Base-by-base conservation (phyloP, 2,113 vertebrate species). In the Silurus asotus region DNA sequence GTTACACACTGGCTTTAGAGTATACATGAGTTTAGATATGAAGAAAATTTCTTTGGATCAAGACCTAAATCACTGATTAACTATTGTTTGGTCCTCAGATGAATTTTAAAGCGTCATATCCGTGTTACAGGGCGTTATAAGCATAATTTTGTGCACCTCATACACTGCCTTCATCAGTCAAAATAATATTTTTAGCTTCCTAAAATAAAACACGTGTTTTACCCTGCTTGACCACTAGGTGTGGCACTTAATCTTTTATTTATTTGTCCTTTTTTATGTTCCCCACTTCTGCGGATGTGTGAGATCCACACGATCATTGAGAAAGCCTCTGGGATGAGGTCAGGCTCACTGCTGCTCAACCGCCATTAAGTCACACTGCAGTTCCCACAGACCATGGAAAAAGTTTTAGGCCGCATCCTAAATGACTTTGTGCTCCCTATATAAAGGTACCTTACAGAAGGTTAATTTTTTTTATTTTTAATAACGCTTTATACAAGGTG, bases 181-280 rank as follows among this genome's bases (percentile, higher is more conserved):
- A 1, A 15, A n/a, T 37, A 37, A 14, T 28, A 3, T 45, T 11
- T 45, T 51, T 23, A 61, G 53, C 56, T 17, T 49, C 9, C 11
- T 59, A 20, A 77, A 85, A 84, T 70, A 6, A 70, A 86, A 85
- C 28, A 83, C 81, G 88, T 93, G 94, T 89, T 90, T 86, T 95
- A 94, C 94, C 92, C 75, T 82, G 87, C 91, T 91, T 91, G 86
- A 91, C 95, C 95, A 96, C 94, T 95, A 96, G 95, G 94, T 96
- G 95, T 96, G 94, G 95, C 95, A 95, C 94, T 95, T 94, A 94
- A 94, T 95, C 95, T 94, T 92, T 94, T 92, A 94, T 94, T 94
- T 93, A 90, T 93, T 92, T 87, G 89, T 91, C 88, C 15, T 25
- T 87, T 86, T 87, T 82, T 86, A 87, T 59, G 59, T 55, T 77